Evolutionary conservation across 2,113 vertebrate species (phyloP), one percentile per base, ranked within the genome.

Genomic region (Enhydra lutris): DNA sequence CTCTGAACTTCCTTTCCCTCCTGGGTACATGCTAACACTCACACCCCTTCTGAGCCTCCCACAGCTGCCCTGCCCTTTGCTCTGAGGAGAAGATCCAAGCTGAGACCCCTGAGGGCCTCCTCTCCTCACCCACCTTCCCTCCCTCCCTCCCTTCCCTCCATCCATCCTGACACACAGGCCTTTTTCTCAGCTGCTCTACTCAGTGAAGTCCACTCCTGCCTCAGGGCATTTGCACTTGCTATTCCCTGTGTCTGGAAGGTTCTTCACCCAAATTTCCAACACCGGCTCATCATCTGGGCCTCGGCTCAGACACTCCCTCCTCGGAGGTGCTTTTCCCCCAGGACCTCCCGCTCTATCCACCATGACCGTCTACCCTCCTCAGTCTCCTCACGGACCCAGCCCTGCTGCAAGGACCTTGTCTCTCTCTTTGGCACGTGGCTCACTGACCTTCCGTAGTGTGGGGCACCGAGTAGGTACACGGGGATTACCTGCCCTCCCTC

Each of bases 251-350:
- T 73, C 95, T 76, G 57, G 12, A 74, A 34, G 76, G 83, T 24
- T 36, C 59, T 94, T 57, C 12, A 14, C 26, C 61, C 69, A 11
- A 12, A 18, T n/a, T 6, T 42, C 74, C 92, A 34, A 12, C 1
- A 0, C 10, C 1, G 1, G 45, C 14, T 69, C 20, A 4, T 4
- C 36, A 11, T 7, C 3, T 17, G 18, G 0, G 3, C 42, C 59
- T 78, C 21, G 3, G 50, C 74, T n/a, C 39, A 24, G 34, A 45
- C 4, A 24, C 4, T 11, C 29, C 23, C 73, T 36, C 29, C 55
- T 21, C 67, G 15, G 24, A 89, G 29, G 23, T 17, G 0, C 18
- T 4, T 3, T 1, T 39, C 73, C 39, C 1, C 31, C 78, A 26
- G 1, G 45, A 17, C 1, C 34, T 6, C 71, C 29, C 0, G 15